Percentiles rank a stretch among this genome's conserved stretches.
Evolutionary conservation across 2,797 vertebrate genomes (phyloP).

Genomic region (Hozukius guyotensis): DNA sequence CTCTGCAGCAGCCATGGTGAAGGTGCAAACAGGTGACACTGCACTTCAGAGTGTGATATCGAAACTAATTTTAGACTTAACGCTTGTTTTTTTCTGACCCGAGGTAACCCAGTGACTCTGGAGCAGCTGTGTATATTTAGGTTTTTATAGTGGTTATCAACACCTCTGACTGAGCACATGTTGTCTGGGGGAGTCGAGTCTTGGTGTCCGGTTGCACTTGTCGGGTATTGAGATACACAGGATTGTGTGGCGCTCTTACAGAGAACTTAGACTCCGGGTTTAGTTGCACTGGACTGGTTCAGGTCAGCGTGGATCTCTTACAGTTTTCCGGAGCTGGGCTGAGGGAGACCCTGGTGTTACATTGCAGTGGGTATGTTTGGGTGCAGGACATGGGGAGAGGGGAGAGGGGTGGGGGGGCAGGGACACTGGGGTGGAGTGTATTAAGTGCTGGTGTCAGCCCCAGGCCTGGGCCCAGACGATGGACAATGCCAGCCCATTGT

Average conservation of each 20-base stretch:
- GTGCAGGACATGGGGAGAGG: slow-evolving; percentile 29
- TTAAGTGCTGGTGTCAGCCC: slow-evolving; percentile 74
- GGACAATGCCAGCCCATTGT: slow-evolving; percentile 79
- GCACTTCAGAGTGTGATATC: slow-evolving; percentile 4
- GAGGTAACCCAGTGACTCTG: slow-evolving; percentile 48
- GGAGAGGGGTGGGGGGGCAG: slow-evolving; percentile 21
- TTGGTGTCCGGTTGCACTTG: slow-evolving; percentile 67
- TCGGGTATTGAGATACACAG: slow-evolving; percentile 54
- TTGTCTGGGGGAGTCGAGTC: slow-evolving; percentile 55
- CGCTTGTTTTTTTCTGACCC: slow-evolving; percentile 26
- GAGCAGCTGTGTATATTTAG: slow-evolving; percentile 63
- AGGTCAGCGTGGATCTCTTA: slow-evolving; percentile 63
- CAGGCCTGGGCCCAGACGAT: slow-evolving; percentile 66
- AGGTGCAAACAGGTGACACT: slow-evolving; percentile 24
- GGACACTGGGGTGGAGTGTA: slow-evolving; percentile 59
- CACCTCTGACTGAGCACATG: slow-evolving; percentile 61
- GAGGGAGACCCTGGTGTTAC: slow-evolving; percentile 70
- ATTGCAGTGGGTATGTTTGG: slow-evolving; percentile 73
- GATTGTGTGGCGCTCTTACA: slow-evolving; percentile 53
- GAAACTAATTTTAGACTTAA: background rate
- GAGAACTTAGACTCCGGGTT: slow-evolving; percentile 55
- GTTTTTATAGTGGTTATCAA: slow-evolving; percentile 69
- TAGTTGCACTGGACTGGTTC: slow-evolving; percentile 63
- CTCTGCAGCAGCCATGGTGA: slow-evolving; percentile 42
- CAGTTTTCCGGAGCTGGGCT: slow-evolving; percentile 40